These are phyloP conservation scores for Selenia dentaria DNA, from an alignment of 2,888 invertebrate species.

Conservation along the genomic window DNA sequence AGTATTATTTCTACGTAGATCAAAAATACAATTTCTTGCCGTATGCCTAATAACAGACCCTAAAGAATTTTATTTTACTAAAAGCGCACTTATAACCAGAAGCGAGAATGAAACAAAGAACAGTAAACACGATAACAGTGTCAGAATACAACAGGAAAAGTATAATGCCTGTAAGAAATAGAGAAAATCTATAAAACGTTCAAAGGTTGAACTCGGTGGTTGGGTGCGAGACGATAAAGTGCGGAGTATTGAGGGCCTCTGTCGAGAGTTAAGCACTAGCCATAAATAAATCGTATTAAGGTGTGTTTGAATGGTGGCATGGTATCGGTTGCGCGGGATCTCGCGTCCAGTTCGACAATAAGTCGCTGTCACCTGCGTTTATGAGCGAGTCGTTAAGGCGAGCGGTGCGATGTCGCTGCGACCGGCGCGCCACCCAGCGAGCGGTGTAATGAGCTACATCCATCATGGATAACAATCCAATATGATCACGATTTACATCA, in stretches of 20 bases:
- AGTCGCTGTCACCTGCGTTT: conserved; percentile 65
- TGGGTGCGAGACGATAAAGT: conserved; percentile 55
- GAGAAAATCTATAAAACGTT: conserved; percentile 64
- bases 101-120: too few relatives aligned
- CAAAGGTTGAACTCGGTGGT: conserved; percentile 35
- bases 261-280: conserved; percentile 60
- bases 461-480: conserved; percentile 74
- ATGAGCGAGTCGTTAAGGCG: conserved; percentile 65
- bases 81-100: too few relatives aligned
- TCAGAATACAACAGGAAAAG: conserved; percentile 52
- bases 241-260: conserved; percentile 51
- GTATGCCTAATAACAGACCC: too few relatives aligned
- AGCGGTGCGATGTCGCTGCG: conserved; percentile 41
- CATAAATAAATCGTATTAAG: conserved; percentile 79
- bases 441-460: conserved; percentile 70
- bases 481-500: conserved; percentile 46
- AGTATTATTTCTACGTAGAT: too few relatives aligned
- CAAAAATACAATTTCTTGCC: too few relatives aligned
- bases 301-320: conserved; percentile 65
- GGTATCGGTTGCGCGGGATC: conserved; percentile 67
- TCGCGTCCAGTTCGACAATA: conserved; percentile 65
- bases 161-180: conserved; percentile 59
- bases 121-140: conserved; percentile 57
- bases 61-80: too few relatives aligned
- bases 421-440: conserved; percentile 67